phyloP scores from a whole-genome alignment of 2,797 vertebrate species.

The Hippocampus kuda region DNA sequence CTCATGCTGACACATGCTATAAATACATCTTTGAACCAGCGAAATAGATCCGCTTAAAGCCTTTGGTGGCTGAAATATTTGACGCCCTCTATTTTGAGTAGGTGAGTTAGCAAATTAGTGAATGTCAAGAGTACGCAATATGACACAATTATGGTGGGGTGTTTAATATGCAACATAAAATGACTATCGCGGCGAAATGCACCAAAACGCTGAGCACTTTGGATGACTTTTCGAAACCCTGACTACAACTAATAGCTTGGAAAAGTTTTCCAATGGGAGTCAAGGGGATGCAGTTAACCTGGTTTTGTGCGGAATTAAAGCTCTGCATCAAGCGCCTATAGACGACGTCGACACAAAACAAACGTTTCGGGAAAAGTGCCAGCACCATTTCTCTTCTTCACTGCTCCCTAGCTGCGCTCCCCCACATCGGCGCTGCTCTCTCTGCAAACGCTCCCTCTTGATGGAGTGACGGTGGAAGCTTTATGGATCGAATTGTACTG shows the following conservation, averaged over 20 bases:
- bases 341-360: background rate
- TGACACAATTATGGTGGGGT: no score
- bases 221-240: no score
- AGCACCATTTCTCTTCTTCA: background rate
- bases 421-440: constrained; percentile 21
- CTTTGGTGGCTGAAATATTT: no score
- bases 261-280: background rate
- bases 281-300: background rate
- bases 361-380: background rate
- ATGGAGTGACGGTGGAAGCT: constrained; percentile 15
- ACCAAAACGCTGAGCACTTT: no score
- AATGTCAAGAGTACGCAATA: no score
- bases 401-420: background rate
- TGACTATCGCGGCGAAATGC: no score
- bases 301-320: constrained; percentile 15
- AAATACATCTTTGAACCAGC: no score
- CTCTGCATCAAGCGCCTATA: constrained; percentile 15
- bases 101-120: no score
- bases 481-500: constrained; percentile 24
- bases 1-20: no score
- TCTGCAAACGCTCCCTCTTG: constrained; percentile 30
- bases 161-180: no score
- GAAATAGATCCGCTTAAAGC: no score
- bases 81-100: no score
- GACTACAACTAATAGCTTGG: constrained; percentile 14